phyloP scores from a whole-genome alignment of 2,888 invertebrate genomes.

The Clostera curtula region DNA sequence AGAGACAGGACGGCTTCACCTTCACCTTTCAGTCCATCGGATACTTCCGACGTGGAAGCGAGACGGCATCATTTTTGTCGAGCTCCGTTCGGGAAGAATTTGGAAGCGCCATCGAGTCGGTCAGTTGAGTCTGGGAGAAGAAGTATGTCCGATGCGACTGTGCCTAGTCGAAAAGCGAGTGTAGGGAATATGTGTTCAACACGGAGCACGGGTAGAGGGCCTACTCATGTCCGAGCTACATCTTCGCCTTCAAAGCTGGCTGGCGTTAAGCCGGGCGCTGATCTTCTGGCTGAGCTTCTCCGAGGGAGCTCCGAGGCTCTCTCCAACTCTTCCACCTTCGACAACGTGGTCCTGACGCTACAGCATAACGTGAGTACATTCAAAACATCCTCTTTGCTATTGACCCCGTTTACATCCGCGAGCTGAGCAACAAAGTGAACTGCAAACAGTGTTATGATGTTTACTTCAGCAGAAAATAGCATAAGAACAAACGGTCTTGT shows the following conservation, averaged over 20 bases:
- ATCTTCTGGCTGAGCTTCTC: slow-evolving; percentile 84
- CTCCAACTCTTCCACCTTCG: slow-evolving; percentile 73
- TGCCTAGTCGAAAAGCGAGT: slow-evolving; percentile 76
- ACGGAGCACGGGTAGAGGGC: slow-evolving; percentile 58
- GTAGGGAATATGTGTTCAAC: slow-evolving; percentile 66
- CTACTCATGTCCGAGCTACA: slow-evolving; percentile 83
- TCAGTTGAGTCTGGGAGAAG: slow-evolving; percentile 74
- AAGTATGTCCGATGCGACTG: slow-evolving; percentile 63
- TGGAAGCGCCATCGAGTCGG: slow-evolving; percentile 63
- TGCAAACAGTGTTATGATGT: slow-evolving; percentile 49
- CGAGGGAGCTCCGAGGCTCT: slow-evolving; percentile 87
- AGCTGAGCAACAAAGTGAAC: slow-evolving; percentile 44
- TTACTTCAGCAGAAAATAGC: slow-evolving; percentile 56
- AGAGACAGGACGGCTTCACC: slow-evolving; percentile 76
- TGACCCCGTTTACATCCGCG: slow-evolving; percentile 38
- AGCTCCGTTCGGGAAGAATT: slow-evolving; percentile 76
- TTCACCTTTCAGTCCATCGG: slow-evolving; percentile 79
- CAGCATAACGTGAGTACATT: slow-evolving; percentile 67
- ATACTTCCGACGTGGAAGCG: slow-evolving; percentile 66
- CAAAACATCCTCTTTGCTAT: slow-evolving; percentile 27
- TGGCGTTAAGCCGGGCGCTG: slow-evolving; percentile 70
- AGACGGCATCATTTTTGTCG: slow-evolving; percentile 74
- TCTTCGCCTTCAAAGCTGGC: slow-evolving; percentile 87
- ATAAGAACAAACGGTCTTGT: slow-evolving; percentile 44
- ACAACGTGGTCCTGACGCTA: slow-evolving; percentile 67